Conservation (phyloP, 2,113 vertebrate genomes). For the Lophius piscatorius region DNA sequence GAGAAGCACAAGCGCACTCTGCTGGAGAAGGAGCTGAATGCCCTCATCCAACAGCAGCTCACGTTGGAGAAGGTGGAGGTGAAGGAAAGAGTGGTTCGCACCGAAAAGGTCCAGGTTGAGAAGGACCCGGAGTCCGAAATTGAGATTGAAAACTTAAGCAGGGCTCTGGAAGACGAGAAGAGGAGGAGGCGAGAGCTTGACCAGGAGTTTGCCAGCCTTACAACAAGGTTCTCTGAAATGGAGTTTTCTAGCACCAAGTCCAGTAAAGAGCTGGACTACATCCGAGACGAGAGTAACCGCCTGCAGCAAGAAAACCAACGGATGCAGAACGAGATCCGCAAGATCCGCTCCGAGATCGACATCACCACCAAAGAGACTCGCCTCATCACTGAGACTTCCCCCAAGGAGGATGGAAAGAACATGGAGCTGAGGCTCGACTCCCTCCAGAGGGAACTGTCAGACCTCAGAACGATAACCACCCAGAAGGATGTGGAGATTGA, state of each 20-base stretch:
- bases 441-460: conserved; percentile 88
- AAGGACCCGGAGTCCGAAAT: conserved; percentile 88
- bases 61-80: conserved; percentile 89
- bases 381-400: conserved; percentile 81
- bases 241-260: conserved; percentile 96
- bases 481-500: conserved; percentile 92
- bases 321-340: conserved; percentile 88
- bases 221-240: conserved; percentile 85
- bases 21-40: conserved; percentile 88
- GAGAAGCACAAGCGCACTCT: conserved; percentile 87
- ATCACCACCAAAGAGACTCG: conserved; percentile 88
- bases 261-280: conserved; percentile 89
- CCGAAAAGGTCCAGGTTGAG: conserved; percentile 94
- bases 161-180: conserved; percentile 89
- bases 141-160: conserved; percentile 89
- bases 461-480: conserved; percentile 84
- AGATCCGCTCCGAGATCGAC: conserved; percentile 91
- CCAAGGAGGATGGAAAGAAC: conserved; percentile 79
- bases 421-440: conserved; percentile 86
- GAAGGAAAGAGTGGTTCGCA: conserved; percentile 93
- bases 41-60: conserved; percentile 83
- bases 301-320: conserved; percentile 92
- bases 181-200: conserved; percentile 86
- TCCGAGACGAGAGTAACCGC: conserved; percentile 92
- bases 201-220: conserved; percentile 81